Conservation (phyloP, 2,888 invertebrate genomes). For the Lasioglossum morio region DNA sequence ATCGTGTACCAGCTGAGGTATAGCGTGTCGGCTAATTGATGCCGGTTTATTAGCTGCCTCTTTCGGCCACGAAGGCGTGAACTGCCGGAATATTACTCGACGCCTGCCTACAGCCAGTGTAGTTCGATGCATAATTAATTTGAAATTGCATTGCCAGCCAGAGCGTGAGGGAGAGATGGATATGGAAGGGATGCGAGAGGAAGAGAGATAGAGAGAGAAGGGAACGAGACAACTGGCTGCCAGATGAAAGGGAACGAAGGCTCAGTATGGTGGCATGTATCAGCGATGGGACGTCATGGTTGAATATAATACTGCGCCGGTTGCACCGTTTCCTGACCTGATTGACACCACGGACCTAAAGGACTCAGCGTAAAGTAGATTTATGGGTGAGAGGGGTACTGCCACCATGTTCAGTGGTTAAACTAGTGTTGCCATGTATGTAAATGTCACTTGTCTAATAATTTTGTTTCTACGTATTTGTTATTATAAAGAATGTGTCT, state of each 20-base stretch:
- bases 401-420: no score
- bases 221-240: neutral
- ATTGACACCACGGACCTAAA: conserved; percentile 42
- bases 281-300: conserved; percentile 25
- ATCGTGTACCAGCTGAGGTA: conserved; percentile 58
- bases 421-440: no score
- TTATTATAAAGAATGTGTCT: no score
- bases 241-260: conserved; percentile 37
- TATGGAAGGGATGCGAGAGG: neutral
- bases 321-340: conserved; percentile 56
- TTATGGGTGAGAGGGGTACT: no score
- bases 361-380: no score
- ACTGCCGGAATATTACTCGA: conserved; percentile 77
- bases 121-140: conserved; percentile 73
- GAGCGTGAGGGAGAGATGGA: conserved; percentile 26
- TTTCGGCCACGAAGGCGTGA: conserved; percentile 77
- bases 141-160: conserved; percentile 65
- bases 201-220: conserved; percentile 7
- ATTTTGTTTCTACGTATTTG: no score
- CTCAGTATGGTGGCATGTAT: conserved; percentile 5
- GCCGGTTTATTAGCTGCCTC: conserved; percentile 82
- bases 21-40: conserved; percentile 82
- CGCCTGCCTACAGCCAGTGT: conserved; percentile 65
- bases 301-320: conserved; percentile 36
- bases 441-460: no score